These are phyloP conservation scores for Urocyon cinereoargenteus DNA, from an alignment of 2,797 vertebrate species.

Conservation along the genomic window DNA sequence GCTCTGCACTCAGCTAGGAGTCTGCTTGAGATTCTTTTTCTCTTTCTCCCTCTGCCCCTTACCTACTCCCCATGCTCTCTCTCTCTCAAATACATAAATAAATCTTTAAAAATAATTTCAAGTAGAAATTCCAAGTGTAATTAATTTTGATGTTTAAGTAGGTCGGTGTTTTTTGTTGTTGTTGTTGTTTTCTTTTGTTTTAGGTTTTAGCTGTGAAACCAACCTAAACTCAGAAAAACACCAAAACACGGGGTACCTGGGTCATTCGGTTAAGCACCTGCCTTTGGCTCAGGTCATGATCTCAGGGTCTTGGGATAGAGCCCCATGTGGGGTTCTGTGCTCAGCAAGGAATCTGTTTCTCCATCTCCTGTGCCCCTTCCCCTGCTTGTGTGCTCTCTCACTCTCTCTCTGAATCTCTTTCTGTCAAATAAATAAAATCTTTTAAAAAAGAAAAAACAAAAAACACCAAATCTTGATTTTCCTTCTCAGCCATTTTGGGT, in stretches of 20 bases:
- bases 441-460: neutral
- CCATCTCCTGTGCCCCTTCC: too few species aligned
- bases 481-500: neutral
- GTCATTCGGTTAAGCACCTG: too few species aligned
- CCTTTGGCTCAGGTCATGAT: too few species aligned
- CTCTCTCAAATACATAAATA: neutral
- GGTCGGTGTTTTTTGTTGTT: too few species aligned
- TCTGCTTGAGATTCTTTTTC: neutral
- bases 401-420: too few species aligned
- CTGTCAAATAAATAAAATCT: too few species aligned
- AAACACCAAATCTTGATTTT: neutral
- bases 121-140: neutral
- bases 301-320: too few species aligned
- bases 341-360: too few species aligned
- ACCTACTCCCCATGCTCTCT: neutral
- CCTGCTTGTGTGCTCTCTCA: too few species aligned
- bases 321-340: too few species aligned
- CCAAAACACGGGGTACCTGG: neutral
- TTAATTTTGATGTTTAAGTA: neutral
- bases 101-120: neutral
- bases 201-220: neutral
- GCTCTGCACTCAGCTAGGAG: neutral
- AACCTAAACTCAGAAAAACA: neutral
- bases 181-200: neutral
- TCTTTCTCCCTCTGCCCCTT: neutral